phyloP scores from a whole-genome alignment of 2,888 invertebrate species.

The Ophonus ardosiacus region DNA sequence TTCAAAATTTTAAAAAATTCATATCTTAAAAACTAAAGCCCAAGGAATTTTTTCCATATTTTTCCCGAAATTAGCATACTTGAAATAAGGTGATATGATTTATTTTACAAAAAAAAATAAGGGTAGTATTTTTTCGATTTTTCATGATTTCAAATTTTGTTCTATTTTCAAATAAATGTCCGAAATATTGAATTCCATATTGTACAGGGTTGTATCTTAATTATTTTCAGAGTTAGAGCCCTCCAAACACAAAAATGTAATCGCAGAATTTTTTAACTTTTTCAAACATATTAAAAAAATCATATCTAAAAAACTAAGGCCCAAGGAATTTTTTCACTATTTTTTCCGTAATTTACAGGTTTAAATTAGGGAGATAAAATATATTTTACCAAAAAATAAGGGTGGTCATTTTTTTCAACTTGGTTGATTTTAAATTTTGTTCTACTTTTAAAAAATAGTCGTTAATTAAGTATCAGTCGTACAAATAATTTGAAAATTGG shows the following conservation, averaged over 20 bases:
- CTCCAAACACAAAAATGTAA: too few relatives aligned
- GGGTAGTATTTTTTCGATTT: not conserved
- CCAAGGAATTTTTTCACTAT: not conserved
- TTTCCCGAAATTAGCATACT: not conserved
- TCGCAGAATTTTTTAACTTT: too few relatives aligned
- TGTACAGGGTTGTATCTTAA: too few relatives aligned
- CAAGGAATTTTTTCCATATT: not conserved
- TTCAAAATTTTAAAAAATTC: too few relatives aligned
- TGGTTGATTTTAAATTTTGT: not conserved
- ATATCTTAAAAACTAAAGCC: not conserved
- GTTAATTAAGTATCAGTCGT: not conserved
- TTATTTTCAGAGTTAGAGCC: too few relatives aligned
- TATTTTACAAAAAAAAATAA: not conserved
- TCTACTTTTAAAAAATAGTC: not conserved
- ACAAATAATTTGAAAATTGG: not conserved
- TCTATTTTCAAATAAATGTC: not conserved
- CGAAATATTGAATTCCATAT: too few relatives aligned
- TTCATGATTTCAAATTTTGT: not conserved
- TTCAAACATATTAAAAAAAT: too few relatives aligned
- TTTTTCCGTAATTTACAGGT: not conserved
- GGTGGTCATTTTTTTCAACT: not conserved
- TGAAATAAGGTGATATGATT: not conserved
- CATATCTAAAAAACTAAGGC: too few relatives aligned
- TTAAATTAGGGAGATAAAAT: not conserved
- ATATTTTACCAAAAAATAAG: not conserved